Base-by-base conservation (phyloP, 2,888 invertebrate genomes). In the Bembecia ichneumoniformis region DNA sequence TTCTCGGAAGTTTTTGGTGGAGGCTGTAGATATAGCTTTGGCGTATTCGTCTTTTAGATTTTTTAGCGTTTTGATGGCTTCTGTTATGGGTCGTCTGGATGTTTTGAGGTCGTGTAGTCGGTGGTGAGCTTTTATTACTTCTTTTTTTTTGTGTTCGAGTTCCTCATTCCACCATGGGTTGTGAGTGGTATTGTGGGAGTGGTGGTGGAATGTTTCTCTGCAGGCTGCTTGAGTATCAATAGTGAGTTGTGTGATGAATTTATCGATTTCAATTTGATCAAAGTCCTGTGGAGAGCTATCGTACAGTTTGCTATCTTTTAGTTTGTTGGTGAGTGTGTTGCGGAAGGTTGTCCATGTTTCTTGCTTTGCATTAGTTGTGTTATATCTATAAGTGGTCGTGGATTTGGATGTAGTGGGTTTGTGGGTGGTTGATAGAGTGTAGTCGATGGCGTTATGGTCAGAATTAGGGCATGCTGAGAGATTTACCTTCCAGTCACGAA, bases 1-100 rank as follows among this genome's bases (percentile, higher is more conserved):
- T 2, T 60, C 53, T 3, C 51, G 47, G 20, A 60, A 64, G 35
- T 55, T 16, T 0, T 51, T 16, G 0, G 54, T 51, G 0, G 60
- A 57, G 0, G 51, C 52, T 0, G 17, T 20, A 0, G 43, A 17
- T 0, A 59, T 43, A 0, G 52, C 50, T 0, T 52, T 35, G 0
- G 51, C 16, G 40, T 59, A 58, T 16, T 50, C 46, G 1, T 36
- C 7, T 17, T 40, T 52, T 1, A 47, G 5, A 4, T 3, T 7
- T 10, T 11, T 2, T 0, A 44, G n/a, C 0, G 44, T 35, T n/a
- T 54, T 51, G 0, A 9, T 9, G 0, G 55, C 0, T 1, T 44
- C 13, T 10, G 14, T 35, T 0, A 35, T 17, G 3, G 43, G 35
- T 3, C 13, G 3, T 1, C 15, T 34, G 2, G 3, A 17, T 1